Evolutionary conservation across 2,888 invertebrate species (phyloP).

Genomic region (Therioaphis trifolii): DNA sequence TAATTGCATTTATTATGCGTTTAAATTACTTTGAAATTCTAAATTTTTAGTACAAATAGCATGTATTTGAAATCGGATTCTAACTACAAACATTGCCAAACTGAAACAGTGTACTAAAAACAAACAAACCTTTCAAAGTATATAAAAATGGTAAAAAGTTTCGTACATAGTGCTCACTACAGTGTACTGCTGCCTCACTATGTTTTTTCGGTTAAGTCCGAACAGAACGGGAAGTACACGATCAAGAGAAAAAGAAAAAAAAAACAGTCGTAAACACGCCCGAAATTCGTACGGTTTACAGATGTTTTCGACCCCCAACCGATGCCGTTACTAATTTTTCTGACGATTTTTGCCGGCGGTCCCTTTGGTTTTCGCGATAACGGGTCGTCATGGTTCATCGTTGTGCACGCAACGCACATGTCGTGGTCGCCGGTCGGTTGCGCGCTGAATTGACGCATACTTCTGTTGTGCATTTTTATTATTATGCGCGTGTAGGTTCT

Average conservation of each 20-base stretch:
- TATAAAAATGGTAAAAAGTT: no score
- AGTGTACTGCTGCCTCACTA: no score
- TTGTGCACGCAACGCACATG: constrained; percentile 58
- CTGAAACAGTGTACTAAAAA: no score
- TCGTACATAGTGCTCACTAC: no score
- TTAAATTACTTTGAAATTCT: no score
- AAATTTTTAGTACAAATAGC: no score
- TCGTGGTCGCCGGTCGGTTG: constrained; percentile 25
- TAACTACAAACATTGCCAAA: no score
- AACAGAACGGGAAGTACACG: not conserved
- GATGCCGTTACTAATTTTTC: constrained; percentile 57
- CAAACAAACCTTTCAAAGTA: no score
- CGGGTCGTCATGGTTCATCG: constrained; percentile 54
- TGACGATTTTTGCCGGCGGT: constrained; percentile 54
- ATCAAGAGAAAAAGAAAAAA: constrained; percentile 7
- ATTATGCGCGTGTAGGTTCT: not conserved
- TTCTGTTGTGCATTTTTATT: not conserved
- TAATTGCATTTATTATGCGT: no score
- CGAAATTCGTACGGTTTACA: constrained; percentile 51
- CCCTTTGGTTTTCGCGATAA: constrained; percentile 52
- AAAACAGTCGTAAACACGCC: constrained; percentile 26
- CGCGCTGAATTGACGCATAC: constrained; percentile 18
- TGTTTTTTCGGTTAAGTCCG: not conserved
- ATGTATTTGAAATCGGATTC: no score
- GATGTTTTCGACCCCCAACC: constrained; percentile 52